Evolutionary conservation across 2,113 vertebrate genomes (phyloP).

Genomic region (Phasianus colchicus): DNA sequence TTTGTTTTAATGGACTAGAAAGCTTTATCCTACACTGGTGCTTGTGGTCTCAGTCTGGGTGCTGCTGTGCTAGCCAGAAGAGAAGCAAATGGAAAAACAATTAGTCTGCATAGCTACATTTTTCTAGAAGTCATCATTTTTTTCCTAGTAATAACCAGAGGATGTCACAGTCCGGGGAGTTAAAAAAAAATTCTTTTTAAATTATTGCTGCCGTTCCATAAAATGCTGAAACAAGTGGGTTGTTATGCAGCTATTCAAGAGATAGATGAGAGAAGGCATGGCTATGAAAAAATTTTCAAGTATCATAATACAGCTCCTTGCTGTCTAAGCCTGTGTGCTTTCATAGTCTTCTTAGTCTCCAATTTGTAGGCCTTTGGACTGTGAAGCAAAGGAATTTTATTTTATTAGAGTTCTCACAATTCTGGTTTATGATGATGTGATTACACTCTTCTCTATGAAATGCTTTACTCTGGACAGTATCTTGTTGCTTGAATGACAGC

Average conservation of each 20-base stretch:
- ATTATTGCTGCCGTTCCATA: not conserved
- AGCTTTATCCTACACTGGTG: fast-evolving
- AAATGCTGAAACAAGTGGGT: not conserved
- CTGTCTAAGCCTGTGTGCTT: not conserved
- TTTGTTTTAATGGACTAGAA: not conserved
- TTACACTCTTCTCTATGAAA: not conserved
- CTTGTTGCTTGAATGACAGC: not conserved
- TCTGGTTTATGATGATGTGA: not conserved
- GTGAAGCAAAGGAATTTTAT: not conserved
- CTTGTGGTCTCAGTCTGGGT: not conserved
- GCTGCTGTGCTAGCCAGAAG: fast-evolving
- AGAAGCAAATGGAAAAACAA: not conserved
- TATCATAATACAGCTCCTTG: not conserved
- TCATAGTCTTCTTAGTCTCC: not conserved
- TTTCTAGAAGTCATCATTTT: not conserved
- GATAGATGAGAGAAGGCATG: not conserved
- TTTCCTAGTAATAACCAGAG: fast-evolving
- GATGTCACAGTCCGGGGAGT: not conserved
- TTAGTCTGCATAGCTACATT: not conserved
- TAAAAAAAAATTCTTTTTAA: not conserved
- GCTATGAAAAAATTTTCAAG: not conserved
- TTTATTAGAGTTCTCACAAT: not conserved
- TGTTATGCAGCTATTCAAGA: fast-evolving
- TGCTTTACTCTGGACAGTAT: not conserved
- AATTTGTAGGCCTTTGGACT: fast-evolving